Conservation (phyloP, 2,797 vertebrate species). For the Hozukius guyotensis region DNA sequence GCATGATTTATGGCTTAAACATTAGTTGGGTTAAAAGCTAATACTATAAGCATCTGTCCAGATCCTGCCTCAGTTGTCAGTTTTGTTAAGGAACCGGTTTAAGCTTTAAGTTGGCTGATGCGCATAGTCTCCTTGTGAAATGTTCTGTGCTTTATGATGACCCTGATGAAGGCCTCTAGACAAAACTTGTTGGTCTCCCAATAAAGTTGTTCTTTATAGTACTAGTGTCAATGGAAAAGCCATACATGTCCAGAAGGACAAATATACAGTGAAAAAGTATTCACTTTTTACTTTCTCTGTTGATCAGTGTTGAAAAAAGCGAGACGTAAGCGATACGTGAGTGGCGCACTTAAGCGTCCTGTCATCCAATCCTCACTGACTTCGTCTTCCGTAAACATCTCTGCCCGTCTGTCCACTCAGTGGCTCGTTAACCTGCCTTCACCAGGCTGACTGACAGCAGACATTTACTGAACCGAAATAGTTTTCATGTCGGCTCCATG, state of each 20-base stretch:
- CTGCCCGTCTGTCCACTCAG: too few relatives aligned
- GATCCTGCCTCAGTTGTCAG: background rate
- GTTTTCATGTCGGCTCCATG: too few relatives aligned
- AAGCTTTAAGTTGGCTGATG: background rate
- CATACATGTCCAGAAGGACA: background rate
- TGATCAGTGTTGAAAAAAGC: background rate
- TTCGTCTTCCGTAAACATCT: too few relatives aligned
- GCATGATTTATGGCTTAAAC: background rate
- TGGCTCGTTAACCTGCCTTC: too few relatives aligned
- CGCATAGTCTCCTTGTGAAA: background rate
- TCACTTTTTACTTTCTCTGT: background rate
- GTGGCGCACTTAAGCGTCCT: too few relatives aligned
- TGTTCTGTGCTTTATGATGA: background rate
- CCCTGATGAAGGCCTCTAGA: background rate
- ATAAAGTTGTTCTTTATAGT: background rate
- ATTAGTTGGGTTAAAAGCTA: background rate
- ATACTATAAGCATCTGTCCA: background rate
- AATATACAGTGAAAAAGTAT: background rate
- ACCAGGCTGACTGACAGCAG: too few relatives aligned
- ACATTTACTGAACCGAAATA: too few relatives aligned
- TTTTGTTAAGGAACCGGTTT: background rate
- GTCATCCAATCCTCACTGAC: too few relatives aligned
- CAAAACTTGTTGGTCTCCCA: background rate
- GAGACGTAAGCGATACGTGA: too few relatives aligned
- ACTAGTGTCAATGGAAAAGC: background rate